These are phyloP conservation scores for Tragelaphus scriptus DNA, from an alignment of 2,113 vertebrate species.

Conservation along the genomic window DNA sequence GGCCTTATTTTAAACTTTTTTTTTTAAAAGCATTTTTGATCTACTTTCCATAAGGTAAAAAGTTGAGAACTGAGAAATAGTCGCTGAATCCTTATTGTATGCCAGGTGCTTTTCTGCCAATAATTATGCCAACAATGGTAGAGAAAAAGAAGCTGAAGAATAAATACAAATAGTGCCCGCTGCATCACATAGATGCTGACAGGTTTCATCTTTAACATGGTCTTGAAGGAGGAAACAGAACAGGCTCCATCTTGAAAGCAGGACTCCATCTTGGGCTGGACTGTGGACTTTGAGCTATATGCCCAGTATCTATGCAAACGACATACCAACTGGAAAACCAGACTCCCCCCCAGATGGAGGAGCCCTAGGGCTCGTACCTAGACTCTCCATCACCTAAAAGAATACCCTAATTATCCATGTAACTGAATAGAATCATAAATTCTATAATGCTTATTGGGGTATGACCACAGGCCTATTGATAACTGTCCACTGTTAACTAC, in stretches of 20 bases:
- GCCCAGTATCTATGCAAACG: neutral
- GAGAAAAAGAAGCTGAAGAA: neutral
- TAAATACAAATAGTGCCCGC: neutral
- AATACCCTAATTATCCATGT: neutral
- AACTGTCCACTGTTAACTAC: neutral
- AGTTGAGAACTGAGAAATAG: neutral
- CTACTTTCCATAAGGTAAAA: neutral
- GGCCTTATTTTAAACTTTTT: neutral
- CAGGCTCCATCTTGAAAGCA: neutral
- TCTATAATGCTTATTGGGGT: neutral
- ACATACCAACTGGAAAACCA: neutral
- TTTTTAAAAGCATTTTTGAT: neutral
- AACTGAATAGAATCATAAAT: neutral
- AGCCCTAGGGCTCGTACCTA: neutral
- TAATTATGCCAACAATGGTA: no score
- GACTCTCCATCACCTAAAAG: neutral
- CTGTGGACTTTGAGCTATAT: neutral
- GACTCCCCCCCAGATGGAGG: rapidly evolving
- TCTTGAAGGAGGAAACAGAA: neutral
- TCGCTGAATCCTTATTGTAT: neutral
- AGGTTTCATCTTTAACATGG: neutral
- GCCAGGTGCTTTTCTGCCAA: neutral
- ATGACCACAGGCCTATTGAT: neutral
- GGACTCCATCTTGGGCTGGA: neutral
- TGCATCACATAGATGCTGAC: neutral